Evolutionary conservation across 2,888 invertebrate species (phyloP).

Genomic region (Choristoneura rosaceana): DNA sequence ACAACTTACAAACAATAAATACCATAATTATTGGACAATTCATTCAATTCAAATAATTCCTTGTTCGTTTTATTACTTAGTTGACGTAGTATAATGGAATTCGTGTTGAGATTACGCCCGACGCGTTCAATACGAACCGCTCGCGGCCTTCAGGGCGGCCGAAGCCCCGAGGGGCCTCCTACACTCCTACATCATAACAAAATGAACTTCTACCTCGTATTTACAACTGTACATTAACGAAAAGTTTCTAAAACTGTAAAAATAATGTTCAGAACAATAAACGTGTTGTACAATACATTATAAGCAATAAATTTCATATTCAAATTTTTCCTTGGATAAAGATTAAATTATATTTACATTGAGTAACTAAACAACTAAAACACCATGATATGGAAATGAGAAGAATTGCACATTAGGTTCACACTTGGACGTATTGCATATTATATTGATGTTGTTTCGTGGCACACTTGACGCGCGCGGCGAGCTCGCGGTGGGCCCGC

Average conservation of each 20-base stretch:
- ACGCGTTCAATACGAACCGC: slow-evolving; percentile 16
- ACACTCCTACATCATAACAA: slow-evolving; percentile 56
- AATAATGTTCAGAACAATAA: slow-evolving; percentile 80
- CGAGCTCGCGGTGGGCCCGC: slow-evolving; percentile 39
- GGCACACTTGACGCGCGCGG: slow-evolving; percentile 52
- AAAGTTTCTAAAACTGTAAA: slow-evolving; percentile 76
- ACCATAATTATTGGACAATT: slow-evolving; percentile 78
- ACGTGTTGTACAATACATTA: slow-evolving; percentile 59
- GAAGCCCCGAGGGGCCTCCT: slow-evolving; percentile 7
- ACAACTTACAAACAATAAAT: slow-evolving; percentile 83
- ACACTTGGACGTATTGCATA: slow-evolving; percentile 80
- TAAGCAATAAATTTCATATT: slow-evolving; percentile 75
- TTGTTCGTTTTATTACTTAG: slow-evolving; percentile 60
- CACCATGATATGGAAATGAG: slow-evolving; percentile 82
- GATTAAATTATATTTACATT: slow-evolving; percentile 83
- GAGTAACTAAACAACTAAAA: slow-evolving; percentile 80
- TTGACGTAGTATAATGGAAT: slow-evolving; percentile 59
- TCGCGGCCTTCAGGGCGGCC: slow-evolving; percentile 6
- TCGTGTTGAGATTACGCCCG: slow-evolving; percentile 45
- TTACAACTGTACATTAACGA: slow-evolving; percentile 84
- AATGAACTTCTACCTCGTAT: slow-evolving; percentile 71
- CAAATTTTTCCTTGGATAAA: slow-evolving; percentile 67
- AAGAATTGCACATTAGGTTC: slow-evolving; percentile 82
- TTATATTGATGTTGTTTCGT: slow-evolving; percentile 62
- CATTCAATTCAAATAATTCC: slow-evolving; percentile 79